Evolutionary conservation across 2,797 vertebrate species (phyloP).

Genomic region (Xenopus petersii): DNA sequence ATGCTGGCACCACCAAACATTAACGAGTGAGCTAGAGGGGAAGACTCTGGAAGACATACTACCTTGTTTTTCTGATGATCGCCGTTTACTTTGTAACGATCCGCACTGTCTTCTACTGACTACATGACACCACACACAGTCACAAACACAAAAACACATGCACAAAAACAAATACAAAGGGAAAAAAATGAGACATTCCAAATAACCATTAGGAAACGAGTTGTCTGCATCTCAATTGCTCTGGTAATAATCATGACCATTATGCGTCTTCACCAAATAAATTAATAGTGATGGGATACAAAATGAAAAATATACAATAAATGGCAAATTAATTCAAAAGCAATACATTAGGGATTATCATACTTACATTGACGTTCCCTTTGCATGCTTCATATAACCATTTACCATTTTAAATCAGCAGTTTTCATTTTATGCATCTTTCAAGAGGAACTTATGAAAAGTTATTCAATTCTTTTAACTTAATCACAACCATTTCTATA

Average conservation of each 20-base stretch:
- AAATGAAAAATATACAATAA: slow-evolving; percentile 30
- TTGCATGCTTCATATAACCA: not conserved
- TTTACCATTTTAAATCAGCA: slow-evolving; percentile 13
- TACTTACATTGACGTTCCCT: slow-evolving; percentile 55
- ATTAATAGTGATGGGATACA: not conserved
- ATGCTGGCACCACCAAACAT: slow-evolving; percentile 59
- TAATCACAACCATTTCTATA: no score
- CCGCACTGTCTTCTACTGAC: slow-evolving; percentile 95
- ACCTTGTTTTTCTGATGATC: slow-evolving; percentile 90
- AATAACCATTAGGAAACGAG: slow-evolving; percentile 60
- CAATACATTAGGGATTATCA: slow-evolving; percentile 53
- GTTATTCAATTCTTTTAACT: not conserved
- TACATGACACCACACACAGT: slow-evolving; percentile 83
- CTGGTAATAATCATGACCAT: slow-evolving; percentile 53
- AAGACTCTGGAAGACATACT: slow-evolving; percentile 71
- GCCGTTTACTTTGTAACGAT: slow-evolving; percentile 88
- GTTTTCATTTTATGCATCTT: not conserved
- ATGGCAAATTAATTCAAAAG: slow-evolving; percentile 52
- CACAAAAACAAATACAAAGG: slow-evolving; percentile 73
- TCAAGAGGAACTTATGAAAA: not conserved
- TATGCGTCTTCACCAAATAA: slow-evolving; percentile 12
- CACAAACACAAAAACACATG: slow-evolving; percentile 87
- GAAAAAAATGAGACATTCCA: slow-evolving; percentile 73
- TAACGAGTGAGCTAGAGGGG: slow-evolving; percentile 59
- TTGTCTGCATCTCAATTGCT: slow-evolving; percentile 60